phyloP scores from a whole-genome alignment of 2,797 vertebrate genomes.

The Hafferia zeledoni region DNA sequence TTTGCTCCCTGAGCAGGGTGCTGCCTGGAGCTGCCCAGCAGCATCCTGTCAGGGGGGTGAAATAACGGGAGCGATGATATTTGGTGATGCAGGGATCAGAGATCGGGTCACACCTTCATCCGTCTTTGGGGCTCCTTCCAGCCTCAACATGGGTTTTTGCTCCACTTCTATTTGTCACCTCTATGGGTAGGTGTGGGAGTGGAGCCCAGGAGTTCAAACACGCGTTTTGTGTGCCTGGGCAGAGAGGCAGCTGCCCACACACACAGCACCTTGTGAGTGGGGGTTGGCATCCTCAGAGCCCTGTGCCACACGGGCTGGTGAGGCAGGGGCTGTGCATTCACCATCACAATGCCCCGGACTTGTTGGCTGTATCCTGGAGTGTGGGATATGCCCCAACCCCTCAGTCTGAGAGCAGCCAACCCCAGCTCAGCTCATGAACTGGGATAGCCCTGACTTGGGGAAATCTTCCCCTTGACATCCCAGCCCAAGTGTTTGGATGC shows the following conservation, averaged over 20 bases:
- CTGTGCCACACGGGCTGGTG: rapidly evolving
- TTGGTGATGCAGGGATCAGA: background rate
- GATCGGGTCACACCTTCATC: background rate
- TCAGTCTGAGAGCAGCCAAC: rapidly evolving
- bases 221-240: rapidly evolving
- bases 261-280: rapidly evolving
- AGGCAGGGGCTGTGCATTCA: rapidly evolving
- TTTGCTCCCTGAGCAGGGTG: background rate
- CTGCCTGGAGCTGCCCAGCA: background rate
- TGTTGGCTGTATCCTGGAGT: rapidly evolving
- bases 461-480: background rate
- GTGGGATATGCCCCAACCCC: rapidly evolving
- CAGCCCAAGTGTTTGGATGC: background rate
- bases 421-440: rapidly evolving
- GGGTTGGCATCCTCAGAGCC: background rate
- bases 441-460: rapidly evolving
- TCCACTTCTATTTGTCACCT: background rate
- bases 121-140: background rate
- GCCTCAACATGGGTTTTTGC: background rate
- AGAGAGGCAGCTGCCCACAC: background rate
- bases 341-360: rapidly evolving
- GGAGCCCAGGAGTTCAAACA: background rate
- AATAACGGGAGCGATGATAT: rapidly evolving
- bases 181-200: background rate
- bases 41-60: background rate